Conservation (phyloP, 1,140 invertebrate genomes). For the Procambarus clarkii region DNA sequence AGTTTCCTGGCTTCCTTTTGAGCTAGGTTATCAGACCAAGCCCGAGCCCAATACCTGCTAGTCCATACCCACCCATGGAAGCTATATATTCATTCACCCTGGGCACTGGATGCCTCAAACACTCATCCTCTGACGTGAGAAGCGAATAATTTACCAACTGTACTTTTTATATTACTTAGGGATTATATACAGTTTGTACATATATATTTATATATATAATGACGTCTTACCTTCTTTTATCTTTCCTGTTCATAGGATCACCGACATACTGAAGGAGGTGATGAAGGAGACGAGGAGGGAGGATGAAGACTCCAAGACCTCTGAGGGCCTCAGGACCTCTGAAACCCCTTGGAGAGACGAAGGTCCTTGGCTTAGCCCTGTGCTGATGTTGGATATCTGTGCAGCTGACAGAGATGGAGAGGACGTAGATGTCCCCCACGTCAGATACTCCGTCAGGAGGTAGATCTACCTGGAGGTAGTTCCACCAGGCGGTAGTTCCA, state of each 20-base stretch:
- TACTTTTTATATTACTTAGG: neutral
- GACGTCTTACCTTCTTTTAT: neutral
- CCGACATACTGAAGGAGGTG: constrained; percentile 85
- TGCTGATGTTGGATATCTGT: constrained; percentile 93
- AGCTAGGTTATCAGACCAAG: no score
- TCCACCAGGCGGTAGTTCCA: no score
- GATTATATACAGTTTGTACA: neutral
- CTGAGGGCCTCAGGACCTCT: no score
- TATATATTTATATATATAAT: no score
- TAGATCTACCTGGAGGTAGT: no score
- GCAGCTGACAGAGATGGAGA: constrained; percentile 91
- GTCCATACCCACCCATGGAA: no score
- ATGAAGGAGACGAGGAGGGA: neutral
- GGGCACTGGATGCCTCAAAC: no score
- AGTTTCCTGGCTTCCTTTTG: no score
- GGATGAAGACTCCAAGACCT: no score
- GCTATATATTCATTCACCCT: no score
- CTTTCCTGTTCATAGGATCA: constrained; percentile 78
- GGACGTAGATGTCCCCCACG: constrained; percentile 98
- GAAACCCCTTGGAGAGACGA: neutral
- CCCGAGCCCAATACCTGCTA: no score
- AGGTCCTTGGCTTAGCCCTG: constrained; percentile 88
- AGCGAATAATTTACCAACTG: neutral
- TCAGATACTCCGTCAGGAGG: constrained; percentile 87
- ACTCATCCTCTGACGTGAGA: no score